These are phyloP conservation scores for Pandemis heparana DNA, from an alignment of 2,888 invertebrate species.

Conservation along the genomic window DNA sequence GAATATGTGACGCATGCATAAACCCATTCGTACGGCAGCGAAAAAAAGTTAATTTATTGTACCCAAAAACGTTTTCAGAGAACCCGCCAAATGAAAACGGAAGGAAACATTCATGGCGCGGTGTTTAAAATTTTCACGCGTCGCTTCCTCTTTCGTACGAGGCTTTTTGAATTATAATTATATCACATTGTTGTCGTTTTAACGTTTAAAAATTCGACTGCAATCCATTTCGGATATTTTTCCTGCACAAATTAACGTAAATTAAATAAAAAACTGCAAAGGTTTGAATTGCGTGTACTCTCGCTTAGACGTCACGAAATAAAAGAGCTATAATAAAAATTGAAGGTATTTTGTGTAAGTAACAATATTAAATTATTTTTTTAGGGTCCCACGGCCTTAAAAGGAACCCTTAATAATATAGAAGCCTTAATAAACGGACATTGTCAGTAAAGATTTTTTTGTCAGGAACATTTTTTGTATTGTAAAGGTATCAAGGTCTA, in stretches of 20 bases:
- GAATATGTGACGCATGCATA: slow-evolving; percentile 28
- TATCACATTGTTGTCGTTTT: slow-evolving; percentile 22
- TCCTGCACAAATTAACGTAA: neutral
- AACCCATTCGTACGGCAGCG: slow-evolving; percentile 18
- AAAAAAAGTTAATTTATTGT: slow-evolving; percentile 31
- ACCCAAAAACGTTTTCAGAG: slow-evolving; percentile 27
- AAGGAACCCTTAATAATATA: neutral
- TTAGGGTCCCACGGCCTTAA: neutral
- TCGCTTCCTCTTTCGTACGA: slow-evolving; percentile 21
- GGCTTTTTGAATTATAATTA: slow-evolving; percentile 24
- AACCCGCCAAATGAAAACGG: slow-evolving; percentile 34
- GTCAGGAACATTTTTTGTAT: too few relatives aligned
- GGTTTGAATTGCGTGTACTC: too few relatives aligned
- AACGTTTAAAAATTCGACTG: neutral
- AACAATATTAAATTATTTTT: neutral
- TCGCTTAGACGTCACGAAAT: too few relatives aligned
- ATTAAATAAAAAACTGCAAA: too few relatives aligned
- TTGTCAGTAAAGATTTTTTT: too few relatives aligned
- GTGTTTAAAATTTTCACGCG: slow-evolving; percentile 33
- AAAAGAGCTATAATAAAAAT: too few relatives aligned
- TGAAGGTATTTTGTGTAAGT: too few relatives aligned
- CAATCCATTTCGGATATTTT: neutral
- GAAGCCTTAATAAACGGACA: neutral
- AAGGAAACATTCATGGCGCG: slow-evolving; percentile 34
- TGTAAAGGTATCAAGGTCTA: too few relatives aligned